phyloP scores from a whole-genome alignment of 2,113 vertebrate species.

The Heterochromis multidens region DNA sequence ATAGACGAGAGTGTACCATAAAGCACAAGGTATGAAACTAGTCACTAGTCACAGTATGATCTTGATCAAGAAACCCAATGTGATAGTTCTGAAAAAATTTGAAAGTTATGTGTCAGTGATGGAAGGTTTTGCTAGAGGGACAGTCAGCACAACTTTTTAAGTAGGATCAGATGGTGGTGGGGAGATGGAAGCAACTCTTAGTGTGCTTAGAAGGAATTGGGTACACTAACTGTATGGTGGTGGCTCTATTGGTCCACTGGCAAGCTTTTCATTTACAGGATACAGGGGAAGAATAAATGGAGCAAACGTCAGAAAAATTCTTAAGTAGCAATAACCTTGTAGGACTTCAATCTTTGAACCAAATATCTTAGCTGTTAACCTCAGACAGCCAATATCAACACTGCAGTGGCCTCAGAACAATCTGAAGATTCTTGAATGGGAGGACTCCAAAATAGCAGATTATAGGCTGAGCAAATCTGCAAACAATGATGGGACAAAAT shows the following conservation, averaged over 20 bases:
- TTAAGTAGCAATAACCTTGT: neutral
- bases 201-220: neutral
- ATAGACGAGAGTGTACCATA: neutral
- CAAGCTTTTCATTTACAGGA: neutral
- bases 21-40: neutral
- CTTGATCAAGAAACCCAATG: neutral
- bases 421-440: neutral
- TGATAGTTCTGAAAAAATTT: neutral
- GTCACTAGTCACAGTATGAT: neutral
- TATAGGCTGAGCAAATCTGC: conserved; percentile 6
- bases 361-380: neutral
- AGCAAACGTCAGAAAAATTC: neutral
- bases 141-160: neutral
- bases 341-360: neutral
- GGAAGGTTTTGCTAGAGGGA: neutral
- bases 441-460: neutral
- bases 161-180: neutral
- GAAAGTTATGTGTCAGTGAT: neutral
- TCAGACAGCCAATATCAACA: neutral
- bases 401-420: neutral
- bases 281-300: neutral
- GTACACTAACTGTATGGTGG: neutral
- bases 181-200: neutral
- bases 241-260: neutral
- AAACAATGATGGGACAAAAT: conserved; percentile 31